Base-by-base conservation (phyloP, 2,888 invertebrate genomes). In the Catocala sponsa region DNA sequence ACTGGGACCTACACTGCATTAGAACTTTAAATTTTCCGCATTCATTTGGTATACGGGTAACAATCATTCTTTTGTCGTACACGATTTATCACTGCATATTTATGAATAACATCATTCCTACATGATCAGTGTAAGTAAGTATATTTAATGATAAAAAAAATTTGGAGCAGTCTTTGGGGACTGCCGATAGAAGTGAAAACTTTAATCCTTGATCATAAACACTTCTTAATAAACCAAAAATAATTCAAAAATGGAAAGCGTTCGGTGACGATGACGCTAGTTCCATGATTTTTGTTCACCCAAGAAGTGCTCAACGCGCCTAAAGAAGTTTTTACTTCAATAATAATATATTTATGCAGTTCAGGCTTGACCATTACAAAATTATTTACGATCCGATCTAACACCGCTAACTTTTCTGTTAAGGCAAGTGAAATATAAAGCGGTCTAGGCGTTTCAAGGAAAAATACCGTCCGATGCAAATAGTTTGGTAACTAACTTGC, bases 401-500 rank as follows among this genome's bases (percentile, higher is more conserved):
- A 50, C 72, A 76, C 83, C 78, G 81, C 81, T 83, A 84, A 79
- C 68, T 80, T 82, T 79, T 77, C 82, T 81, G 70, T 72, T 80
- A 70, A 79, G 71, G 70, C 75, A 74, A 81, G 78, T 76, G 74
- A 81, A 82, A 83, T 82, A 81, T 79, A 80, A 80, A 76, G 81
- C 73, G 75, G 74, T 68, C 81, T 76, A 77, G 74, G 69, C 72
- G 74, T 85, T 87, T 87, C 86, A 84, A 88, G 89, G 90, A 91
- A 92, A 91, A 89, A 90, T 85, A 87, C 85, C 80, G 79, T 78
- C 83, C 69, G 84, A 88, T 87, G 90, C 87, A 90, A 88, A 91
- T 90, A 84, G 84, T 90, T 88, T 83, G 81, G 84, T 84, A 86
- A 87, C 85, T 82, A 89, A 86, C 86, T 88, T 80, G 85, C 79